Evolutionary conservation across 2,888 invertebrate species (phyloP).

Genomic region (Microplitis deprimator): DNA sequence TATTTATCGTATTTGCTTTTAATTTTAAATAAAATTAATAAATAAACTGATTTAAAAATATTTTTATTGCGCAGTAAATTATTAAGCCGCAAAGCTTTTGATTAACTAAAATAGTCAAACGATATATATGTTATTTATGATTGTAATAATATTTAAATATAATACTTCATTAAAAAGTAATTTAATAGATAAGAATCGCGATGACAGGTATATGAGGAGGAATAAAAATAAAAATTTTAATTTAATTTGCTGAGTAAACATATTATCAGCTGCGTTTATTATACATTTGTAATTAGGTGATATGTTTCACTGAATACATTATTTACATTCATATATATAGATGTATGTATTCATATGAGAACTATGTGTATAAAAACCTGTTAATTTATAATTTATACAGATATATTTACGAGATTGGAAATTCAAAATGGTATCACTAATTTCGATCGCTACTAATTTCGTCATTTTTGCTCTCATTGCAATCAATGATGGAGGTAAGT

Average conservation of each 20-base stretch:
- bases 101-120: not conserved
- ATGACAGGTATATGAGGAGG: constrained; percentile 9
- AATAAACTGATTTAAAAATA: not conserved
- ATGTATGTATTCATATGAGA: not conserved
- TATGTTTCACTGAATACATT: not conserved
- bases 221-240: constrained; percentile 25
- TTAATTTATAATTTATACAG: not conserved
- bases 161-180: not conserved
- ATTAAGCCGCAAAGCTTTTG: not conserved
- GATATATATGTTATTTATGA: not conserved
- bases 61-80: constrained; percentile 12
- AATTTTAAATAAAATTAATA: not conserved
- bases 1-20: not conserved
- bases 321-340: not conserved
- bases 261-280: constrained; percentile 15
- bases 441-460: not conserved
- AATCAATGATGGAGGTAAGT: not conserved
- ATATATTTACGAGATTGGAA: not conserved
- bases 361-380: not conserved
- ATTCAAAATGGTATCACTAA: not conserved
- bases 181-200: not conserved
- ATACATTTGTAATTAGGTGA: constrained; percentile 7
- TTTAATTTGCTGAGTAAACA: constrained; percentile 19
- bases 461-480: not conserved
- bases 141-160: not conserved